Evolutionary conservation across 2,797 vertebrate species (phyloP).

Genomic region (Catostomus latipinnis): DNA sequence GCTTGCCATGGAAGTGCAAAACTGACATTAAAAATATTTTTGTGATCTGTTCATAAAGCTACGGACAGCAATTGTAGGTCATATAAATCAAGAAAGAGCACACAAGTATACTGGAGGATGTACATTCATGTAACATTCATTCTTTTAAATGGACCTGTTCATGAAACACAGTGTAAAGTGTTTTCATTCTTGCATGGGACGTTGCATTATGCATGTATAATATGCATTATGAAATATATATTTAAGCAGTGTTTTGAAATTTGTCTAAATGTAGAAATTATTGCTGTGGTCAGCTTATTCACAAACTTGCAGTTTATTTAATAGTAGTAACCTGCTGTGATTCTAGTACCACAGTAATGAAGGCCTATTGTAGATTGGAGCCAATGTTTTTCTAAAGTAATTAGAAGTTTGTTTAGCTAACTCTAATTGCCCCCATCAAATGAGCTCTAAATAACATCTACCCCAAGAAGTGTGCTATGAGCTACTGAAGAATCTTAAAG

Average conservation of each 20-base stretch:
- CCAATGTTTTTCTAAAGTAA: slow-evolving; percentile 72
- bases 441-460: slow-evolving; percentile 54
- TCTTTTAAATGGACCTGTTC: not conserved
- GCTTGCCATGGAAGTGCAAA: not conserved
- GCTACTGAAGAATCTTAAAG: slow-evolving; percentile 62
- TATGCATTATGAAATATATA: too few relatives aligned
- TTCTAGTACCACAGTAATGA: slow-evolving; percentile 38
- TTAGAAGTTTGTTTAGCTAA: slow-evolving; percentile 76
- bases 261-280: not conserved
- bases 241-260: too few relatives aligned
- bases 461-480: slow-evolving; percentile 58
- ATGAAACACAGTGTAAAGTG: not conserved
- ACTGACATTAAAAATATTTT: not conserved
- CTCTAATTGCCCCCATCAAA: slow-evolving; percentile 67
- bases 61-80: too few relatives aligned
- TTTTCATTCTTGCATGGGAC: not conserved
- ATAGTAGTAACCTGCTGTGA: slow-evolving; percentile 5
- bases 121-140: not conserved
- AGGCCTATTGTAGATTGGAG: slow-evolving; percentile 59
- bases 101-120: not conserved
- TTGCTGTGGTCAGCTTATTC: not conserved
- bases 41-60: not conserved
- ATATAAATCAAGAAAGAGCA: not conserved
- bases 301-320: not conserved
- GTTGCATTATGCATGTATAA: too few relatives aligned